A percentile compares a stretch with the other conserved stretches of the same genome.
Conservation (phyloP, 2,797 vertebrate species). For the Falco peregrinus region DNA sequence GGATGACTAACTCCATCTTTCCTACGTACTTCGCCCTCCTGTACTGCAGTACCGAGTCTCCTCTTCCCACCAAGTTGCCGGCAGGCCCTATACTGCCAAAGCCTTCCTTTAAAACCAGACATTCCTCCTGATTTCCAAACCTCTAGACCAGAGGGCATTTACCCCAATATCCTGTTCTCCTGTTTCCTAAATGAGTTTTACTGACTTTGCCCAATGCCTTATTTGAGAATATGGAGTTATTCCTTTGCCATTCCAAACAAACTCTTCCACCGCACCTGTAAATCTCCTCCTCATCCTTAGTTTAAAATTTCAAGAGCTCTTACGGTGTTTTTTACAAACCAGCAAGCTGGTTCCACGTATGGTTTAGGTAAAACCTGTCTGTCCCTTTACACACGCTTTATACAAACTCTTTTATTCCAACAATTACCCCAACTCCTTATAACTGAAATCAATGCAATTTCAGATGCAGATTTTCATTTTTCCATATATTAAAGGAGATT, state of each 20-base stretch:
- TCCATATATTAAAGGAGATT: conserved; percentile 13
- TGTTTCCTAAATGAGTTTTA: not conserved
- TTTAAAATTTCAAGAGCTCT: not conserved
- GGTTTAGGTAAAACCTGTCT: not conserved
- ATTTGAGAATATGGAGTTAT: not conserved
- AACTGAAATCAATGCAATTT: conserved; percentile 32
- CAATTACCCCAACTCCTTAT: not conserved
- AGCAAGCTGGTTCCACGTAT: not conserved
- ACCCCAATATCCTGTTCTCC: not conserved
- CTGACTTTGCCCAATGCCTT: not conserved
- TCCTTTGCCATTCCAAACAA: not conserved
- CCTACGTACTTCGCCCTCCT: not conserved
- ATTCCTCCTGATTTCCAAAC: not conserved
- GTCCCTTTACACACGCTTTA: not conserved
- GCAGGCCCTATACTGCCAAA: not conserved
- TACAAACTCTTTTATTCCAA: not conserved
- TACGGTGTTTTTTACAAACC: not conserved
- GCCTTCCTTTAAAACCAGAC: not conserved
- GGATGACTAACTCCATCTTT: not conserved
- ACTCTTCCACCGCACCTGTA: not conserved
- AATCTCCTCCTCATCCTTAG: not conserved
- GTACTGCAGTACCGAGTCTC: not conserved
- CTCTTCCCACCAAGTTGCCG: not conserved
- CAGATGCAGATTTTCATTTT: conserved; percentile 12
- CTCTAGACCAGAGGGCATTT: not conserved